phyloP scores from a whole-genome alignment of 2,888 invertebrate species.

The Euspilapteryx auroguttella region DNA sequence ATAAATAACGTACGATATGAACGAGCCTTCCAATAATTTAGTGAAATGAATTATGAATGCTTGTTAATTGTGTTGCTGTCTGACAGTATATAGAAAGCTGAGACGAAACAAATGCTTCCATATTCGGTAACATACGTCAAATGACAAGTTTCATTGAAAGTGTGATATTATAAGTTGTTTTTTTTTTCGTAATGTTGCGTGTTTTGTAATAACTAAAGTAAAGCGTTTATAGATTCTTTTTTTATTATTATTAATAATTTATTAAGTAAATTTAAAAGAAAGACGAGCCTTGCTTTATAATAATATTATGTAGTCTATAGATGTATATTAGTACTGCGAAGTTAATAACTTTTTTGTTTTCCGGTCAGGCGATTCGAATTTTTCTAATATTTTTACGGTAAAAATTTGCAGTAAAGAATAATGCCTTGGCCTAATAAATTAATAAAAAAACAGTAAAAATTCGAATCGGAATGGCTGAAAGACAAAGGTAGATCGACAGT shows the following conservation, averaged over 20 bases:
- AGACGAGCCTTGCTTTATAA: constrained; percentile 59
- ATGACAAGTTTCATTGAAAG: constrained; percentile 30
- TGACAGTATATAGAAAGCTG: constrained; percentile 18
- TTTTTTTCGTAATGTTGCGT: constrained; percentile 56
- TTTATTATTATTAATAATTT: too few species aligned
- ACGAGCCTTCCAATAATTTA: constrained; percentile 61
- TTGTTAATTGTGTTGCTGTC: constrained; percentile 47
- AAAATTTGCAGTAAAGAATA: too few species aligned
- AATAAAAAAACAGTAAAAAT: too few species aligned
- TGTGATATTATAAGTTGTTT: constrained; percentile 58
- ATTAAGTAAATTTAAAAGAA: constrained; percentile 52
- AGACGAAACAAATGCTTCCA: constrained; percentile 36
- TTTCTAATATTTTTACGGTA: too few species aligned
- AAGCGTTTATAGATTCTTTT: too few species aligned
- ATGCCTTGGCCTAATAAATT: too few species aligned
- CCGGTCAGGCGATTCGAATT: constrained; percentile 19
- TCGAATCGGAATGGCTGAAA: constrained; percentile 30
- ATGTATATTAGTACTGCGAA: constrained; percentile 33
- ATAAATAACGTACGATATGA: constrained; percentile 51
- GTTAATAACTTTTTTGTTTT: constrained; percentile 18
- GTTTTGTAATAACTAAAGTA: constrained; percentile 55
- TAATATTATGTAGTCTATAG: too few species aligned
- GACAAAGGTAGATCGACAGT: constrained; percentile 31
- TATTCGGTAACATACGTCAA: constrained; percentile 30
- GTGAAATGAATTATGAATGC: constrained; percentile 38